Conservation (phyloP, 2,888 invertebrate genomes). For the Nomada ruficornis region DNA sequence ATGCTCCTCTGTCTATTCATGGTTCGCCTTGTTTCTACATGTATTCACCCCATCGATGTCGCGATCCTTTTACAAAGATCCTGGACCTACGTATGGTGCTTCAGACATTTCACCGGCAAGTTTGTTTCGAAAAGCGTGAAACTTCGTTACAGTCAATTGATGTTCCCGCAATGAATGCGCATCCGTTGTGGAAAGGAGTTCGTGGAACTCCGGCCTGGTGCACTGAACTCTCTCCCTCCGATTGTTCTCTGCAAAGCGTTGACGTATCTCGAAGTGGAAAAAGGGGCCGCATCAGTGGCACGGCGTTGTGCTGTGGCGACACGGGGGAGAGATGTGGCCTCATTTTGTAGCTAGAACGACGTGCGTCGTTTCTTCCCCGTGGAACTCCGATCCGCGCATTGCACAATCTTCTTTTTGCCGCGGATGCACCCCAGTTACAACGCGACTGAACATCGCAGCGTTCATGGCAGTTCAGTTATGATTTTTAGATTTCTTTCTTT, state of each 20-base stretch:
- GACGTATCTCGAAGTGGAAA: conserved; percentile 74
- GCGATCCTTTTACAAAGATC: not conserved
- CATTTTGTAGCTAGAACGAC: conserved; percentile 72
- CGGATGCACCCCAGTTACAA: conserved; percentile 4
- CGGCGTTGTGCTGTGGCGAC: conserved; percentile 35
- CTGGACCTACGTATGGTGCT: not conserved
- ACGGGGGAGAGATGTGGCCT: conserved; percentile 75
- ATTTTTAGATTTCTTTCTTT: no score
- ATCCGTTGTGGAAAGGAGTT: conserved; percentile 66
- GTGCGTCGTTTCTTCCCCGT: conserved; percentile 57
- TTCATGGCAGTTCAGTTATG: no score
- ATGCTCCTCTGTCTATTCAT: no score
- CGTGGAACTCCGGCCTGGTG: conserved; percentile 73
- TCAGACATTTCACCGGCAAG: conserved; percentile 33
- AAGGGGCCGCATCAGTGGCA: conserved; percentile 67
- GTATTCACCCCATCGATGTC: not conserved
- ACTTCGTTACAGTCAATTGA: conserved; percentile 68
- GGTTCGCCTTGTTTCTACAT: no score
- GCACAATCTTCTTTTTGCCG: conserved; percentile 45
- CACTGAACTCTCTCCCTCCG: conserved; percentile 79
- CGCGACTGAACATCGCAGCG: no score
- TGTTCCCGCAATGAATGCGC: conserved; percentile 63
- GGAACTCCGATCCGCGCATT: conserved; percentile 58
- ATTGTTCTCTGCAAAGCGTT: conserved; percentile 80
- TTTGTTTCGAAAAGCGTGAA: conserved; percentile 49